These are phyloP conservation scores for Echinarachnius parma DNA, from an alignment of 53 echinoderm and acorn worm genomes.

Conservation along the genomic window DNA sequence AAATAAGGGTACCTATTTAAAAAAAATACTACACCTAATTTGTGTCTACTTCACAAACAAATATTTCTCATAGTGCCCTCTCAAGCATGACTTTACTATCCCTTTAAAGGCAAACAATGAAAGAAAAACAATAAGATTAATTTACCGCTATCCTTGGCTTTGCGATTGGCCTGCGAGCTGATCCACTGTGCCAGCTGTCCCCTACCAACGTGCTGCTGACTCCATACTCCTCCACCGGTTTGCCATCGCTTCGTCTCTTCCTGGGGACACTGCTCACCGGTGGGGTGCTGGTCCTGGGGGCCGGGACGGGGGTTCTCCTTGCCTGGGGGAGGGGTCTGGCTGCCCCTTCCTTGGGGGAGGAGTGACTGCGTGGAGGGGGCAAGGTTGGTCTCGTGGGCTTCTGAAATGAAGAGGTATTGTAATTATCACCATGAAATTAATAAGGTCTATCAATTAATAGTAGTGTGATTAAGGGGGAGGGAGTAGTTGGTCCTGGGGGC, in stretches of 20 bases:
- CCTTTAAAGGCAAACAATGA: no score
- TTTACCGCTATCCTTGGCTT: slow-evolving; percentile 48
- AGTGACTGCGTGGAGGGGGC: slow-evolving; percentile 11
- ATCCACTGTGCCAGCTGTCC: slow-evolving; percentile 1
- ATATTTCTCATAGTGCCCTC: no score
- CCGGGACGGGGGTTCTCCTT: slow-evolving; percentile 31
- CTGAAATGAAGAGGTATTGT: no score
- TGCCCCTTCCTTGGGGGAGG: slow-evolving; percentile 31
- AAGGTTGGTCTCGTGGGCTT: background rate
- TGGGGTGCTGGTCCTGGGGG: slow-evolving; percentile 34
- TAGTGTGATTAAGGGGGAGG: no score
- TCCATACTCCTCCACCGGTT: slow-evolving; percentile 25
- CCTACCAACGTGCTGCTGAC: slow-evolving; percentile 25
- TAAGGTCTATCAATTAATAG: no score
- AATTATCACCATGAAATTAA: no score
- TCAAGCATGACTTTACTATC: no score
- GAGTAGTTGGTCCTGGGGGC: no score
- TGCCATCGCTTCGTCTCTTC: slow-evolving; percentile 51
- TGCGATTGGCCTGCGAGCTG: slow-evolving; percentile 47
- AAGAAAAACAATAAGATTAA: background rate
- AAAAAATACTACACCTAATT: no score
- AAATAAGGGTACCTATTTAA: no score
- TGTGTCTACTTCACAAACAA: no score
- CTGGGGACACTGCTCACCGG: background rate
- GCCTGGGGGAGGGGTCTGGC: slow-evolving; percentile 19